Evolutionary conservation across 2,797 vertebrate species (phyloP).

Genomic region (Geotrypetes seraphini): DNA sequence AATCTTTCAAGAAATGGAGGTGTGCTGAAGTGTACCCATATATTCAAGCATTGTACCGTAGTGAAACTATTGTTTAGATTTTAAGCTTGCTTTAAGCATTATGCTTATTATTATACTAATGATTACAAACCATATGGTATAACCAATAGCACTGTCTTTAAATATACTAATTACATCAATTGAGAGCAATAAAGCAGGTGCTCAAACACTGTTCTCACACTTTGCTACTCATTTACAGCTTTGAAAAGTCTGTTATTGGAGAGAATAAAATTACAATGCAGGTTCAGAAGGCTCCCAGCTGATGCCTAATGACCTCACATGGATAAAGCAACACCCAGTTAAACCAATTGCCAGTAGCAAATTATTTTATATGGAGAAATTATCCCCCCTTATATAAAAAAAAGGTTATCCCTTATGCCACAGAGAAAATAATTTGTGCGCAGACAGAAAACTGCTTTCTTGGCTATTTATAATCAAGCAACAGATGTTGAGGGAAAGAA

Average conservation of each 20-base stretch:
- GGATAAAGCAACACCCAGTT: not conserved
- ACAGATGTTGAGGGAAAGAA: not conserved
- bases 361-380: not conserved
- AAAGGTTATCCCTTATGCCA: no score
- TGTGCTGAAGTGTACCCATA: not conserved
- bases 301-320: conserved; percentile 11
- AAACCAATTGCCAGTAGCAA: not conserved
- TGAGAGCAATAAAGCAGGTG: conserved; percentile 24
- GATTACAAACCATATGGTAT: conserved; percentile 18
- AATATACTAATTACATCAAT: conserved; percentile 33
- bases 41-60: not conserved
- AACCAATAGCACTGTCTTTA: conserved; percentile 27
- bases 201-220: conserved; percentile 15
- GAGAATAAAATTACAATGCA: conserved; percentile 8
- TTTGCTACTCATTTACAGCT: conserved; percentile 24
- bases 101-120: conserved; percentile 30
- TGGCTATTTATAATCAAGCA: not conserved
- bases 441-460: rapidly evolving
- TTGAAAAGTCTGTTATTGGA: conserved; percentile 7
- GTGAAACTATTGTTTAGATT: conserved; percentile 13
- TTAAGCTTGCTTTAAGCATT: conserved; percentile 12
- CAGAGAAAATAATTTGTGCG: not conserved
- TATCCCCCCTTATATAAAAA: no score
- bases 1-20: conserved; percentile 3
- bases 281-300: conserved; percentile 5